phyloP scores from a whole-genome alignment of 2,113 vertebrate genomes.

The Phalacrocorax aristotelis region DNA sequence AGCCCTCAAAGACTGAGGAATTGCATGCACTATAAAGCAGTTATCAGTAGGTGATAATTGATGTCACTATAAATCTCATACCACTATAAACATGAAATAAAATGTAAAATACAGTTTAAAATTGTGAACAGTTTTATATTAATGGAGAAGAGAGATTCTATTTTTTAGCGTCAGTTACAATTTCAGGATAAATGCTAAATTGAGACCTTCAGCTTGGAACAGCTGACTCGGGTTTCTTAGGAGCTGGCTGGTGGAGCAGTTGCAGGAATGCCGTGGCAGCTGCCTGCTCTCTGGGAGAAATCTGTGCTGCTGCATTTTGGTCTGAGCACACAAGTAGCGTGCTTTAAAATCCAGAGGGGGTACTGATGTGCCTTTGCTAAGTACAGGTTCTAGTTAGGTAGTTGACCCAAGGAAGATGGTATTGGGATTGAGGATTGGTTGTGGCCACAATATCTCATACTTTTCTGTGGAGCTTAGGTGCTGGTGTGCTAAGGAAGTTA shows the following conservation, averaged over 20 bases:
- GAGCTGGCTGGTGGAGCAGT: not conserved
- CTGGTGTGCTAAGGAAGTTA: not conserved
- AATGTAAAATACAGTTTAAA: not conserved
- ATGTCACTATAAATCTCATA: not conserved
- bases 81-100: not conserved
- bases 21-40: not conserved
- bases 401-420: not conserved
- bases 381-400: not conserved
- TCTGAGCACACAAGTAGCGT: not conserved
- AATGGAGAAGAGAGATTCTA: not conserved
- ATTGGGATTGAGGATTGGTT: not conserved
- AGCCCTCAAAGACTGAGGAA: not conserved
- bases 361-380: not conserved
- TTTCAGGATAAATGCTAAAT: not conserved
- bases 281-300: not conserved
- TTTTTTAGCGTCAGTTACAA: not conserved
- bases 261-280: not conserved
- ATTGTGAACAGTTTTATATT: not conserved
- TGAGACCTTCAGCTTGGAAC: not conserved
- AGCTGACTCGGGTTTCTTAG: not conserved
- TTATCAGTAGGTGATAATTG: not conserved
- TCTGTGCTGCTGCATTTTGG: not conserved
- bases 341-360: not conserved
- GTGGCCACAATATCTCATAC: rapidly evolving
- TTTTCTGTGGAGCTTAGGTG: not conserved